Evolutionary conservation across 2,113 vertebrate genomes (phyloP).

Genomic region (Cervus canadensis): DNA sequence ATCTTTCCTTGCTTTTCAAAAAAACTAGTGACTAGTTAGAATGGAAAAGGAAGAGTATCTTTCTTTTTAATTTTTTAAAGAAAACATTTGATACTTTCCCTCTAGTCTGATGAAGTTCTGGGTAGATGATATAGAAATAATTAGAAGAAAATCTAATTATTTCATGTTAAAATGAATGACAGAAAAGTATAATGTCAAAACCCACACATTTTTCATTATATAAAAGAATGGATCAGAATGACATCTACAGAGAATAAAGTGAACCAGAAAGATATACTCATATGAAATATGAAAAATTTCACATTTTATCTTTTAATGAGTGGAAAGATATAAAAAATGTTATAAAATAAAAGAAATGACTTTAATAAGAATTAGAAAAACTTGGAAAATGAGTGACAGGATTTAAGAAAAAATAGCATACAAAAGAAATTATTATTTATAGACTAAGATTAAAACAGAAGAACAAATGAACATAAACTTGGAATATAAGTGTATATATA

Average conservation of each 20-base stretch:
- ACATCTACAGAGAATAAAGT: background rate
- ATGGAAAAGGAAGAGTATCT: background rate
- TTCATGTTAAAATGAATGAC: background rate
- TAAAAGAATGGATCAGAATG: background rate
- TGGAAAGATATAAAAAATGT: background rate
- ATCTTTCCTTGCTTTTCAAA: background rate
- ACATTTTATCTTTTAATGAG: background rate
- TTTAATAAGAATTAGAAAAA: background rate
- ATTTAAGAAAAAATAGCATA: background rate
- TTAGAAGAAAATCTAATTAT: background rate
- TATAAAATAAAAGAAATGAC: background rate
- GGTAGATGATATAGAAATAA: background rate
- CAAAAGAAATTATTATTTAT: background rate
- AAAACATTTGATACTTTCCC: background rate
- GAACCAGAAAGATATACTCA: background rate
- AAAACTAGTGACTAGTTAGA: background rate
- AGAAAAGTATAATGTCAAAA: background rate
- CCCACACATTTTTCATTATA: background rate
- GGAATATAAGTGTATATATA: background rate
- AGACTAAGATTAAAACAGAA: background rate
- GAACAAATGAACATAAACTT: background rate
- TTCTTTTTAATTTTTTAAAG: background rate
- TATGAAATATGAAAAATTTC: background rate
- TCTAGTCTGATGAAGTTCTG: background rate
- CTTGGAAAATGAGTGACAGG: background rate